A percentile compares a stretch with the other conserved stretches of the same genome.
phyloP scores from a whole-genome alignment of 1,140 invertebrate species.

The Phortica variegata region DNA sequence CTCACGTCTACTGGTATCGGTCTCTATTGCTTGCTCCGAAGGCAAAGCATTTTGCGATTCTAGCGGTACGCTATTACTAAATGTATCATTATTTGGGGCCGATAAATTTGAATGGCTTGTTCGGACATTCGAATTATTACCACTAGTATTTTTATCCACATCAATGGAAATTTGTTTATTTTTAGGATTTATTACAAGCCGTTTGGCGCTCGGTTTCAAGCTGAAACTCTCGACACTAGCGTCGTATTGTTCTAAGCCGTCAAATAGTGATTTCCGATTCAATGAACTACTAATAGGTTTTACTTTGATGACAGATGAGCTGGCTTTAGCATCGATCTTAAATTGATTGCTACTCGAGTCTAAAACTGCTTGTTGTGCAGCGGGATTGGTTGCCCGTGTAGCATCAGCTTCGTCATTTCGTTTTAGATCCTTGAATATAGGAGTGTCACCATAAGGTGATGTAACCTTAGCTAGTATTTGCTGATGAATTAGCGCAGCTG shows the following conservation, averaged over 20 bases:
- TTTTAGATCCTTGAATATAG: conserved; percentile 72
- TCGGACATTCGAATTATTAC: conserved; percentile 11
- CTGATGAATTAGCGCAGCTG: conserved; percentile 63
- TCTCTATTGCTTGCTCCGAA: conserved; percentile 13
- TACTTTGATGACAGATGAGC: conserved; percentile 63
- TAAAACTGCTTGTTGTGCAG: conserved; percentile 65
- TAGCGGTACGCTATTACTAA: conserved; percentile 23
- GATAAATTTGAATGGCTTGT: not conserved
- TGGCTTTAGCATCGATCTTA: conserved; percentile 66
- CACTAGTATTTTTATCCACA: not conserved
- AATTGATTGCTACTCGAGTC: conserved; percentile 59
- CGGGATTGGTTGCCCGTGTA: conserved; percentile 72
- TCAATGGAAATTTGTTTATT: not conserved
- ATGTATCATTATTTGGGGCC: conserved; percentile 25
- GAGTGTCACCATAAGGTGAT: conserved; percentile 77
- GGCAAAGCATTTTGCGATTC: conserved; percentile 9
- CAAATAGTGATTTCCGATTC: conserved; percentile 69
- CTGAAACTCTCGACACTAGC: conserved; percentile 65
- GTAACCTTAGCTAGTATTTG: conserved; percentile 70
- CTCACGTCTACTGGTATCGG: conserved; percentile 33
- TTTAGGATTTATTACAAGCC: conserved; percentile 62
- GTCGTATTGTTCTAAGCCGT: conserved; percentile 70
- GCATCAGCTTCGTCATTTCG: conserved; percentile 65
- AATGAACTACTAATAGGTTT: conserved; percentile 60
- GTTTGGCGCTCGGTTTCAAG: conserved; percentile 65